Conservation (phyloP, 2,888 invertebrate genomes). For the Cenopis cana region DNA sequence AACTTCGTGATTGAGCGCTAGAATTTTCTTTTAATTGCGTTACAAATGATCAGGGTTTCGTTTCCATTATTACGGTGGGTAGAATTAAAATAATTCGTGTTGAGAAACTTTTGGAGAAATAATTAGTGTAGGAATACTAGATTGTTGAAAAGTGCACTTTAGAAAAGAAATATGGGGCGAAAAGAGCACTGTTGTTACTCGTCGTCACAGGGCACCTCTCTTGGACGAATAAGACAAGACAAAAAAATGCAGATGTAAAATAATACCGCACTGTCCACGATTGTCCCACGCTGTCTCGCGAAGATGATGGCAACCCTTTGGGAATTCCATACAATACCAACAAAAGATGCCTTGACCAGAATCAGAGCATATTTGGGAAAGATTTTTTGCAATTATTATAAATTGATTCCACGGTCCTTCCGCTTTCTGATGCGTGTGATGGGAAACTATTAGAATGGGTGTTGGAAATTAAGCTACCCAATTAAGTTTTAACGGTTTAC, state of each 20-base stretch:
- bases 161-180: not conserved
- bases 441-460: conserved; percentile 17
- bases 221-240: conserved; percentile 7
- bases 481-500: not conserved
- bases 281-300: conserved; percentile 79
- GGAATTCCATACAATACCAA: conserved; percentile 64
- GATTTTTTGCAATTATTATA: conserved; percentile 57
- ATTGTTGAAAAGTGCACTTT: not conserved
- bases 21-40: not conserved
- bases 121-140: not conserved
- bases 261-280: conserved; percentile 45
- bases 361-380: conserved; percentile 70
- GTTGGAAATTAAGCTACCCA: conserved; percentile 10
- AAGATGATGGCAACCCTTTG: conserved; percentile 76
- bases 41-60: not conserved
- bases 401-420: conserved; percentile 52
- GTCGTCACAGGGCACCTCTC: not conserved
- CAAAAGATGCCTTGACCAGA: conserved; percentile 81
- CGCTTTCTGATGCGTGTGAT: conserved; percentile 38
- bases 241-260: conserved; percentile 44
- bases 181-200: not conserved
- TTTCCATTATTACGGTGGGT: not conserved
- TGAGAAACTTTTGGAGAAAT: not conserved
- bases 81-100: too few relatives aligned
- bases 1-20: not conserved